phyloP scores from a whole-genome alignment of 2,113 vertebrate genomes.

The Alaudala cheleensis region DNA sequence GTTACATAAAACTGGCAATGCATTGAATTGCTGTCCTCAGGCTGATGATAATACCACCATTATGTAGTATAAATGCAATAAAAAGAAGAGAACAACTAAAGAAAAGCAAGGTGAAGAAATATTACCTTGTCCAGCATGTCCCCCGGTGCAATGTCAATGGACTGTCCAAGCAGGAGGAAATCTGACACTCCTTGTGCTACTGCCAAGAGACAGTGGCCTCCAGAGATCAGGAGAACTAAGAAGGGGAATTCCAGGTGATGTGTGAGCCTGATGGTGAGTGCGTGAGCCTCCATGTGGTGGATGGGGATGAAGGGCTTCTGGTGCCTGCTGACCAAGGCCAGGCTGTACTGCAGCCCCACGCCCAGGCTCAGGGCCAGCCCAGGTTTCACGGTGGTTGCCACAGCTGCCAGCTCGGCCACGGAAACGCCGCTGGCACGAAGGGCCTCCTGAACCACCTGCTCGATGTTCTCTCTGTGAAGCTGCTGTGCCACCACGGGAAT shows the following conservation, averaged over 20 bases:
- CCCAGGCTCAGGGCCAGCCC: conserved; percentile 87
- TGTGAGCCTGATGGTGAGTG: conserved; percentile 86
- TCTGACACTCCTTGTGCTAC: conserved; percentile 86
- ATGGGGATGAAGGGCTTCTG: conserved; percentile 91
- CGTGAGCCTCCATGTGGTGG: conserved; percentile 98
- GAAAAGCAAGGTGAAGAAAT: not conserved
- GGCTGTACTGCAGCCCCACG: conserved; percentile 86
- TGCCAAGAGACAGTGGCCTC: conserved; percentile 91
- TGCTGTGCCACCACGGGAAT: conserved; percentile 87
- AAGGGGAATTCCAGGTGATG: conserved; percentile 87
- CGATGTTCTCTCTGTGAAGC: conserved; percentile 89
- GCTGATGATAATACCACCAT: not conserved
- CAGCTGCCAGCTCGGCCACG: conserved; percentile 78
- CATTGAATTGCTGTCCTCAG: not conserved
- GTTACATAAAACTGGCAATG: not conserved
- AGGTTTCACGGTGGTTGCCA: conserved; percentile 91
- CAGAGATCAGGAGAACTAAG: conserved; percentile 91
- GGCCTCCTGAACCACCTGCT: conserved; percentile 83
- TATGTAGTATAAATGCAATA: not conserved
- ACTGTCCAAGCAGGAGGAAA: conserved; percentile 89
- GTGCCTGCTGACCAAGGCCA: conserved; percentile 75
- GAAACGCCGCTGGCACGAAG: conserved; percentile 74
- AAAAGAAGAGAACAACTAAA: not conserved
- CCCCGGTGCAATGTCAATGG: conserved; percentile 88
- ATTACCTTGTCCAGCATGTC: conserved; percentile 94